Evolutionary conservation across 2,797 vertebrate genomes (phyloP), one percentile per base, ranked within the genome.

Genomic region (Sebastes trivittatus): DNA sequence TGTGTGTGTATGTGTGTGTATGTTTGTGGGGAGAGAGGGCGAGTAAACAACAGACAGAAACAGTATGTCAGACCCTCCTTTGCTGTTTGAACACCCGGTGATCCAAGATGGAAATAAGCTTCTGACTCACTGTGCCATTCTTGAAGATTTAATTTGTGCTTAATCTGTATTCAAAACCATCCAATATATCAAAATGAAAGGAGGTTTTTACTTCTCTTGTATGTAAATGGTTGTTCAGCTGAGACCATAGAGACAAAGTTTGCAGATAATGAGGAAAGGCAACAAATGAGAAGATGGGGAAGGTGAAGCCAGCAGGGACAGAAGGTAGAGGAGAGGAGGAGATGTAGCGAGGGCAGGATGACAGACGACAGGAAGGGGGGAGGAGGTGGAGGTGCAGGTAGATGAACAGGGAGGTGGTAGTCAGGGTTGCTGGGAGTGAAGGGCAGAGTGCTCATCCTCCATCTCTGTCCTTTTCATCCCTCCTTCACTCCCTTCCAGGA

Each of bases 41-140:
- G 46, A 77, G 78, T 86, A 88, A 91, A 91, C 85, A 91, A 70
- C 75, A 83, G 80, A 85, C 54, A 75, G 64, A 81, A 87, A 81
- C 87, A 84, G 55, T 85, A 87, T 88, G 85, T 80, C 75, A 71
- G 32, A 76, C 27, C 63, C 36, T 80, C 36, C 62, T 85, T 73
- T 73, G 66, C 74, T 68, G 68, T 81, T 80, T 75, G 70, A 87
- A 82, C 75, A 80, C 49, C 78, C 18, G 20, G 58, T n/a, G 23
- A 77, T 80, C 56, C 49, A 75, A 3, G 69, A 74, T 78, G 74
- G 75, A 79, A 74, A 79, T 69, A 42, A 61, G 81, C 54, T 32
- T 49, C 69, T 77, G 59, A 78, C 75, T 75, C 58, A 72, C 49
- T 4, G 18, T 2, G n/a, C 25, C 49, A 46, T 81, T 7, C 14